phyloP scores from a whole-genome alignment of 2,888 invertebrate species.

The Apoda limacodes region DNA sequence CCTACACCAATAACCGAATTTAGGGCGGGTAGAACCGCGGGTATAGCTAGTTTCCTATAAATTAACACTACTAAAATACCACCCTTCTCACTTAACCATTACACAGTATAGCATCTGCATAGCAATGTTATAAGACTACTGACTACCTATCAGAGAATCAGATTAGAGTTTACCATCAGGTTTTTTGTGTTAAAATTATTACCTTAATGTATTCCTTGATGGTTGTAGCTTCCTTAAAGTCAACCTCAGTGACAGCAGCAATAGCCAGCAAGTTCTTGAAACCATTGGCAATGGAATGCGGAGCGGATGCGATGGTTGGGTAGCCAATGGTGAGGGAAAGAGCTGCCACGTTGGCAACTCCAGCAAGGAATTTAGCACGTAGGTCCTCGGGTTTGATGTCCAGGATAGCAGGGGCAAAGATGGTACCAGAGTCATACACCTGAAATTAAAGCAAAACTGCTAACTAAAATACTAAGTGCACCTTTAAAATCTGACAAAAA shows the following conservation, averaged over 20 bases:
- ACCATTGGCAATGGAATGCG: constrained; percentile 97
- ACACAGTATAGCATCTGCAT: too few species aligned
- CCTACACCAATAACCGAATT: too few species aligned
- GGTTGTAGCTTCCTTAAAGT: constrained; percentile 93
- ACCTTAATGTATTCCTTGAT: constrained; percentile 93
- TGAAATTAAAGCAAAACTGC: constrained; percentile 20
- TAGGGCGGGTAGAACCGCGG: too few species aligned
- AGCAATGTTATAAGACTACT: too few species aligned
- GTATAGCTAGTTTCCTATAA: too few species aligned
- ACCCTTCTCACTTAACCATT: too few species aligned
- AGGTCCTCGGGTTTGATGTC: constrained; percentile 99
- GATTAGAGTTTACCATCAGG: too few species aligned
- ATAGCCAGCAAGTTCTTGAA: constrained; percentile 98
- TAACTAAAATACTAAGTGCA: not conserved
- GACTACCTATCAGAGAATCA: too few species aligned
- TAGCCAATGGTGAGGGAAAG: constrained; percentile 94
- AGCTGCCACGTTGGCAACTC: constrained; percentile 94
- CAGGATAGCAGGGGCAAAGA: constrained; percentile 96
- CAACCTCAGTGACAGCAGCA: constrained; percentile 95
- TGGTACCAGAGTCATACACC: constrained; percentile 98
- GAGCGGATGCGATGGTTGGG: constrained; percentile 96
- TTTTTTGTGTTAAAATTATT: constrained; percentile 14
- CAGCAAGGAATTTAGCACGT: constrained; percentile 89
- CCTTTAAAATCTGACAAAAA: not conserved
- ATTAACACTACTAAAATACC: too few species aligned